phyloP scores from a whole-genome alignment of 1,140 invertebrate genomes.

The Mizuhopecten yessoensis region DNA sequence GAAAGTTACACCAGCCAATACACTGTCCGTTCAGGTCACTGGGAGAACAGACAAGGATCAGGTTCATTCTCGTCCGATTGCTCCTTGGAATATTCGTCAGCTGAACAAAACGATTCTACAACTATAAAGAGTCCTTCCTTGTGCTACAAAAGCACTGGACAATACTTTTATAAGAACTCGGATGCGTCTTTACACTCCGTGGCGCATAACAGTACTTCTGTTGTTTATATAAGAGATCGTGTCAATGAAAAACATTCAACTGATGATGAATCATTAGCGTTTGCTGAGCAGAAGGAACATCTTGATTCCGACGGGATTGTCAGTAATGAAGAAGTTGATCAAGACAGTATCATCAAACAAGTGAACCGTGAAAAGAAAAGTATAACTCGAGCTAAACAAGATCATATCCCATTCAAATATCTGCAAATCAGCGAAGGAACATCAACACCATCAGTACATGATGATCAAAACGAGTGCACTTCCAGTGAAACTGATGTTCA shows the following conservation, averaged over 20 bases:
- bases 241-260: too few relatives aligned
- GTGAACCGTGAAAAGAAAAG: too few relatives aligned
- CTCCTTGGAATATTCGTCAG: background rate
- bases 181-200: background rate
- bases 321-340: background rate
- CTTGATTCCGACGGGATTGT: background rate
- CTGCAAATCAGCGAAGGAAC: background rate
- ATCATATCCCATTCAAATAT: background rate
- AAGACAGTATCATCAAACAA: background rate
- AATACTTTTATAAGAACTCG: background rate
- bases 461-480: background rate
- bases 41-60: background rate
- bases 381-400: background rate
- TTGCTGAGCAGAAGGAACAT: too few relatives aligned
- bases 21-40: background rate
- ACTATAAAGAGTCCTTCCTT: background rate
- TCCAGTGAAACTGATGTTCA: background rate
- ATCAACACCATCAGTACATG: background rate
- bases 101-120: background rate
- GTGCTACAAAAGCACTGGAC: background rate
- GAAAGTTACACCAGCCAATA: background rate
- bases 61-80: background rate
- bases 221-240: background rate
- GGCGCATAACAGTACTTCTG: background rate
- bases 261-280: background rate